Evolutionary conservation across 92 coral and sea anemone species (phyloP).

Genomic region (Porites divaricata): DNA sequence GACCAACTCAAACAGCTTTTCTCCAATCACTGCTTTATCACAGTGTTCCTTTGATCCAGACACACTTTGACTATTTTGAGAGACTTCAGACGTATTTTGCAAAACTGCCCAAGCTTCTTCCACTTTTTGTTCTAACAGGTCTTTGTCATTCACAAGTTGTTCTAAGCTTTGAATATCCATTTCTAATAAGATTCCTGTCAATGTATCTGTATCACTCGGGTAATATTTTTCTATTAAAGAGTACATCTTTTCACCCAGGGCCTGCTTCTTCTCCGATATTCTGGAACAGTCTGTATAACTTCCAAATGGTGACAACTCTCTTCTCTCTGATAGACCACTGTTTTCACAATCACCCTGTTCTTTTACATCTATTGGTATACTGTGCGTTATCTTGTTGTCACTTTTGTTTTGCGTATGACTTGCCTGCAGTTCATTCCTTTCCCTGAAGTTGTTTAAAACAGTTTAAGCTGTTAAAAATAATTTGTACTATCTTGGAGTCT

Average conservation of each 20-base stretch:
- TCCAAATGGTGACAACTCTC: background rate
- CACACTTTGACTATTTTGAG: background rate
- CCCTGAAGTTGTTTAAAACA: background rate
- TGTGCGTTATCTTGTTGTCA: background rate
- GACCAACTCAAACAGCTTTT: slow-evolving; percentile 60
- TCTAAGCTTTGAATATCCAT: slow-evolving; percentile 55
- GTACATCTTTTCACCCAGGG: slow-evolving; percentile 65
- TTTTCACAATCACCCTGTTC: background rate
- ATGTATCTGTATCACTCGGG: slow-evolving; percentile 64
- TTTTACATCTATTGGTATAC: background rate
- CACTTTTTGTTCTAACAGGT: slow-evolving; percentile 41
- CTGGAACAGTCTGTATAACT: background rate
- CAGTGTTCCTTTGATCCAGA: background rate
- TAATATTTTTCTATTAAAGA: slow-evolving; percentile 53
- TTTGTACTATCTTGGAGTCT: no score
- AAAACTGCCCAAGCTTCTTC: slow-evolving; percentile 13
- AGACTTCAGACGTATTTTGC: background rate
- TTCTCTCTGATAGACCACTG: background rate
- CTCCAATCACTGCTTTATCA: slow-evolving; percentile 64
- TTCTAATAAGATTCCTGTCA: slow-evolving; percentile 77
- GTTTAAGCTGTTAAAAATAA: no score
- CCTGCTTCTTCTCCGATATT: background rate
- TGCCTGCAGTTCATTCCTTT: background rate
- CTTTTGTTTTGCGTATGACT: background rate
- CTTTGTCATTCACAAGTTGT: slow-evolving; percentile 44